Base-by-base conservation (phyloP, 2,113 vertebrate genomes). In the Suncus etruscus region DNA sequence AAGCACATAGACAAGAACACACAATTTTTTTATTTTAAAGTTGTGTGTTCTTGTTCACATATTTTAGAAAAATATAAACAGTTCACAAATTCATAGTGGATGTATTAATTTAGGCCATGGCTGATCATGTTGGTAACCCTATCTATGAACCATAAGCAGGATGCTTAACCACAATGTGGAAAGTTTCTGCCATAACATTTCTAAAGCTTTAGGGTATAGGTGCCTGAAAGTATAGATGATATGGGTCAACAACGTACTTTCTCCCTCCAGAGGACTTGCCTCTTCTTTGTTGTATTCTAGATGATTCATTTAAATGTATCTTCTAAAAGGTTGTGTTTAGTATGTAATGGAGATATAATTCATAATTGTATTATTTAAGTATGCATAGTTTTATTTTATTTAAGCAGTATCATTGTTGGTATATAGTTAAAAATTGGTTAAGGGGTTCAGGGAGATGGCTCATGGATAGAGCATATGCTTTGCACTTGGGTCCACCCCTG, bases 351-450 rank as follows among this genome's bases (percentile, higher is more conserved):
- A 77, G 68, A 24, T 50, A 58, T 24, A 58, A 66, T 75, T 58
- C 8, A 5, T 68, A 73, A 83, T n/a, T 75, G 32, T 81, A 76
- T 51, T 77, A 58, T 54, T 22, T 81, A 66, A 48, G 68, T 16
- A 31, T 31, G 32, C 48, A 54, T 4, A 58, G 22, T 65, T 51
- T 14, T 8, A 66, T 68, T 90, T 5, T 88, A 39, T 90, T 48
- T 63, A 70, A 79, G 47, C 32, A 84, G 50, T 6, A 70, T 85
- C n/a, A 54, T 79, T 91, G 84, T 83, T 63, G 75, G 39, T 81
- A 65, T 8, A 75, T 2, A 50, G 18, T 75, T 86, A 87, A 66
- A 89, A 90, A 78, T 84, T 83, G 65, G 91, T 85, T 77, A 81
- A n/a, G 58, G 24, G 58, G 58, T 61, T 20, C 58, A 61, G 58